Evolutionary conservation across 2,888 invertebrate species (phyloP), one percentile per base, ranked within the genome.

Genomic region (Embidobia sp.): DNA sequence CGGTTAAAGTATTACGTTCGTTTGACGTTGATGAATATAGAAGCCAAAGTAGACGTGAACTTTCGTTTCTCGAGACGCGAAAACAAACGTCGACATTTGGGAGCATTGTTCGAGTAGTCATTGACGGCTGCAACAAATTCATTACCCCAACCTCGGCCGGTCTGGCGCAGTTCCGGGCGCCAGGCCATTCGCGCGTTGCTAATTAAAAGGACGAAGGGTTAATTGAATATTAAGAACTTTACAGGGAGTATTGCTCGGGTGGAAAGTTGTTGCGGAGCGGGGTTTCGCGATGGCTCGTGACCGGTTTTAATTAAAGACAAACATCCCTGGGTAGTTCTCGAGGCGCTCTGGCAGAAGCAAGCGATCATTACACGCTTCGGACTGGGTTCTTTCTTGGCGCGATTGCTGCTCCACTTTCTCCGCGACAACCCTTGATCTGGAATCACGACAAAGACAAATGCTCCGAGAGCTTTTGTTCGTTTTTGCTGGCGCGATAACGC

Each of bases 211-310:
- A 51, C 40, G 49, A 51, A 44, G 67, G 29, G 61, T 73, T 77
- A 73, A 77, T 77, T 77, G 69, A 64, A 73, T 73, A 77, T 77
- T 77, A 64, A 77, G 69, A 73, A 77, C 51, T 57, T 63, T 37
- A 51, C 59, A 40, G 19, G 44, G 4, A 46, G 59, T 42, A 44
- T 31, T 40, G 13, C 18, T 19, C n/a, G 42, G 70, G 46, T 53
- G 53, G 49, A 72, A 72, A 64, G 48, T 72, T 57, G 53, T 40
- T 40, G 16, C 27, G 11, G 8, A 26, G 49, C 27, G 26, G 69
- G 33, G 18, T 11, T 49, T 15, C 51, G n/a, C n/a, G n/a, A n/a
- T n/a, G n/a, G n/a, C 29, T 63, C 35, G 46, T 27, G 67, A 67
- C 37, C 22, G 19, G 49, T 46, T 67, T 67, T 75, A 75, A 76